phyloP scores from a whole-genome alignment of 2,888 invertebrate species.

The Melangyna quadrimaculata region DNA sequence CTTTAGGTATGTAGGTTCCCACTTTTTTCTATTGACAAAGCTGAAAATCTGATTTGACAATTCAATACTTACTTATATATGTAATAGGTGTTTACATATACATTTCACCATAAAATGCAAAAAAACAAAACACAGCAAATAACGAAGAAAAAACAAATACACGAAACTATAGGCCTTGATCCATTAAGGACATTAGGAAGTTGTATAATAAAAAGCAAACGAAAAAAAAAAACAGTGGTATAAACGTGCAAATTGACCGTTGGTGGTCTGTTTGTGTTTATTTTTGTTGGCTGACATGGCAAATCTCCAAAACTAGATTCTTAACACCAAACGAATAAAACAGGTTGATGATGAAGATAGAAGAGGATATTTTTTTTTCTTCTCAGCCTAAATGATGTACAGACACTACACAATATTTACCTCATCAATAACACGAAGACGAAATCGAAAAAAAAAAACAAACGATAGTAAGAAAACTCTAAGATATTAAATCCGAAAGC shows the following conservation, averaged over 20 bases:
- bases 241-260: constrained; percentile 4
- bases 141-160: not conserved
- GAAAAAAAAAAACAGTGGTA: too few species aligned
- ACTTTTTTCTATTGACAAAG: not conserved
- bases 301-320: not conserved
- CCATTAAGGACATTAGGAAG: constrained; percentile 11
- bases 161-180: not conserved
- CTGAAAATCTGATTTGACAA: constrained; percentile 2
- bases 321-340: not conserved
- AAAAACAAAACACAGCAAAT: constrained; percentile 1
- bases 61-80: constrained; percentile 8
- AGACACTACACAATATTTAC: not conserved
- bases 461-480: not conserved
- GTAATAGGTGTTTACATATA: not conserved
- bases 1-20: not conserved
- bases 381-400: not conserved
- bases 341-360: constrained; percentile 23
- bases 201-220: not conserved
- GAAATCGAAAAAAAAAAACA: too few species aligned
- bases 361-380: constrained; percentile 8
- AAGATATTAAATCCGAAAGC: constrained; percentile 13
- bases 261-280: not conserved
- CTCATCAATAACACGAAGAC: constrained; percentile 15
- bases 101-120: constrained; percentile 27
- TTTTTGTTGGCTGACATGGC: constrained; percentile 12